Conservation (phyloP, 2,888 invertebrate species). For the Agrotis clavis region DNA sequence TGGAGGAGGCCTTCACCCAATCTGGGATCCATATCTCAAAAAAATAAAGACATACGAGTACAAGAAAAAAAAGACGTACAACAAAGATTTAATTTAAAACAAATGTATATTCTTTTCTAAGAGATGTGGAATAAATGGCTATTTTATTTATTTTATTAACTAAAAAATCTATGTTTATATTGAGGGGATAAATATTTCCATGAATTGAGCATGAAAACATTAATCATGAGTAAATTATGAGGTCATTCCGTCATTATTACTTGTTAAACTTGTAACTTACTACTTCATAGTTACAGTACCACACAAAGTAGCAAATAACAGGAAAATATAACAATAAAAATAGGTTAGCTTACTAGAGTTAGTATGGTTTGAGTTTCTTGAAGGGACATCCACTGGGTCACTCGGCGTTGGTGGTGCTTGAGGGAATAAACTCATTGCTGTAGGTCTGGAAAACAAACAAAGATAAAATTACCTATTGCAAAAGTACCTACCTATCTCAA, state of each 20-base stretch:
- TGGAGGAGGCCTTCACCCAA: too few relatives aligned
- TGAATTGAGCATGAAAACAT: slow-evolving; percentile 16
- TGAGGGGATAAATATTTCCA: slow-evolving; percentile 6
- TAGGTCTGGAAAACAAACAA: slow-evolving; percentile 86
- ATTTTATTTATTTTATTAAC: too few relatives aligned
- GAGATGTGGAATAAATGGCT: too few relatives aligned
- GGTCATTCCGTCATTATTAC: slow-evolving; percentile 29
- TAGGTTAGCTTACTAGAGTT: slow-evolving; percentile 76
- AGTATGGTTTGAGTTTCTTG: slow-evolving; percentile 75
- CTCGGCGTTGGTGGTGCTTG: slow-evolving; percentile 92
- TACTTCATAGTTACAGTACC: not conserved
- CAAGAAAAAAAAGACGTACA: too few relatives aligned
- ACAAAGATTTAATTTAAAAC: too few relatives aligned
- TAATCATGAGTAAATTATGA: slow-evolving; percentile 42
- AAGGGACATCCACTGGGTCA: slow-evolving; percentile 92
- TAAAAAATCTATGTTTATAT: not conserved
- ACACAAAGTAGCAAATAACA: slow-evolving; percentile 15
- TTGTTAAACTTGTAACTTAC: slow-evolving; percentile 1
- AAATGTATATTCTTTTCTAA: too few relatives aligned
- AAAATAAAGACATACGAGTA: too few relatives aligned
- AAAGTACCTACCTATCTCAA: too few relatives aligned
- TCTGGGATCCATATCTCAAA: too few relatives aligned
- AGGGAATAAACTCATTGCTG: slow-evolving; percentile 92
- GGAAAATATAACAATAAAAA: slow-evolving; percentile 40
- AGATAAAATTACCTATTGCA: not conserved